Percentiles rank a stretch among this genome's conserved stretches.
These are phyloP conservation scores for Gymnodraco acuticeps DNA, from an alignment of 2,797 vertebrate genomes.

Conservation along the genomic window DNA sequence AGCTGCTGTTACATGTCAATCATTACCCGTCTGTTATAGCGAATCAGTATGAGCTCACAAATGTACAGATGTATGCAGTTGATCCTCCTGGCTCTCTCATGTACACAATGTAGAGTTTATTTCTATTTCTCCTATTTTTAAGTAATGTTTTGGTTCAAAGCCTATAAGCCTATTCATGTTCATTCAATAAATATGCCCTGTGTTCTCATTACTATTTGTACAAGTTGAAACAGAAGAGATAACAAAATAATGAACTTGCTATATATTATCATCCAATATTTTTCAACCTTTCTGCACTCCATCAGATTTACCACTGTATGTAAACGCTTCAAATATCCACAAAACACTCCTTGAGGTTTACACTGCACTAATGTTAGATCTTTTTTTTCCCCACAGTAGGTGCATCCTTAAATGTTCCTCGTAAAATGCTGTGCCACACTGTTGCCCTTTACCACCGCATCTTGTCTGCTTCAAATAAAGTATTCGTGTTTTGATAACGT, in stretches of 20 bases:
- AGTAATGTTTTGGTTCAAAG: neutral
- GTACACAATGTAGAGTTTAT: neutral
- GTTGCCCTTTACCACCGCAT: conserved; percentile 49
- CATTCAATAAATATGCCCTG: neutral
- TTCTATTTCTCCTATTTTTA: neutral
- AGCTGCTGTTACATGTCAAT: conserved; percentile 44
- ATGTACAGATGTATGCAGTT: neutral
- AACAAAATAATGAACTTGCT: neutral
- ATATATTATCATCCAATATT: neutral
- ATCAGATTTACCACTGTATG: neutral
- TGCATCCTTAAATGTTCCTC: conserved; percentile 34
- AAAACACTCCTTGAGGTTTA: neutral
- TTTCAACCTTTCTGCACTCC: neutral
- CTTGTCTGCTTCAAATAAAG: conserved; percentile 53
- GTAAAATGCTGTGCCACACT: conserved; percentile 30
- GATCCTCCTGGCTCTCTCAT: neutral
- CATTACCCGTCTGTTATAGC: conserved; percentile 20
- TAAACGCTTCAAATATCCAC: neutral
- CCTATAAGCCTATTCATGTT: neutral
- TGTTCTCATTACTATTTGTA: neutral
- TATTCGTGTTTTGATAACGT: conserved; percentile 37
- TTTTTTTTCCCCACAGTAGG: conserved; percentile 13
- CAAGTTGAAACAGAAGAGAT: neutral
- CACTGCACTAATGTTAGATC: neutral
- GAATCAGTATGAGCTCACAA: conserved; percentile 18